Evolutionary conservation across 1,140 invertebrate genomes (phyloP).

Genomic region (Drosophila sulfurigaster): DNA sequence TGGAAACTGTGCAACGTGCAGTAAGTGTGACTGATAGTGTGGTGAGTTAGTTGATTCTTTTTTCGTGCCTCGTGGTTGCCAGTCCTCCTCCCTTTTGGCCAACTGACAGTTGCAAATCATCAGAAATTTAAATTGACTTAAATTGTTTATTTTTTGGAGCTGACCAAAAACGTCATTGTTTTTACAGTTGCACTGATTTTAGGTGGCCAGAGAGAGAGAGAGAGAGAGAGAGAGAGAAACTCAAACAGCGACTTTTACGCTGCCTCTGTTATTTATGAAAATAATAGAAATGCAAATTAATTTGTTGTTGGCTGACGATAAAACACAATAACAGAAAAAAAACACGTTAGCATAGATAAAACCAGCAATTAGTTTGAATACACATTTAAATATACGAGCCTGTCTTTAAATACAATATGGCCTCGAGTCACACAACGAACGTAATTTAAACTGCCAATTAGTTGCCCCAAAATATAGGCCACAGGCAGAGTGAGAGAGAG

Average conservation of each 20-base stretch:
- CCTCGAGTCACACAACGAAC: constrained; percentile 8
- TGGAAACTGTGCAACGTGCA: constrained; percentile 80
- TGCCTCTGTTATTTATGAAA: constrained; percentile 74
- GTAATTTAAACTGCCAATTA: constrained; percentile 75
- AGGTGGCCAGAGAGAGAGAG: constrained; percentile 2
- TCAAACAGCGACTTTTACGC: not conserved
- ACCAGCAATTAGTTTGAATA: constrained; percentile 66
- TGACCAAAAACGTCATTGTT: constrained; percentile 44
- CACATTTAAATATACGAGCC: constrained; percentile 24
- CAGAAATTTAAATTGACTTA: constrained; percentile 83
- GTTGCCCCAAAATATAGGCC: constrained; percentile 60
- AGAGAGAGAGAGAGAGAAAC: not conserved
- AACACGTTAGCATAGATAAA: constrained; percentile 59
- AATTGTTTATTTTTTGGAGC: constrained; percentile 73
- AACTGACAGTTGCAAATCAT: constrained; percentile 81
- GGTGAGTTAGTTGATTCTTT: constrained; percentile 82
- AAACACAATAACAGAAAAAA: constrained; percentile 22
- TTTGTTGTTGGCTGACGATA: constrained; percentile 57
- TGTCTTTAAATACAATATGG: not conserved
- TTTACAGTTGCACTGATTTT: constrained; percentile 62
- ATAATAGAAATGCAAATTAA: constrained; percentile 82
- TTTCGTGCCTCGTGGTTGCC: constrained; percentile 49
- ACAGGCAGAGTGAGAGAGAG: not conserved
- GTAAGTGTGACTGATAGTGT: constrained; percentile 82
- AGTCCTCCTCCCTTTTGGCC: constrained; percentile 26